A percentile compares a stretch with the other conserved stretches of the same genome.
phyloP scores from a whole-genome alignment of 2,113 vertebrate genomes.

The Fulmarus glacialis region DNA sequence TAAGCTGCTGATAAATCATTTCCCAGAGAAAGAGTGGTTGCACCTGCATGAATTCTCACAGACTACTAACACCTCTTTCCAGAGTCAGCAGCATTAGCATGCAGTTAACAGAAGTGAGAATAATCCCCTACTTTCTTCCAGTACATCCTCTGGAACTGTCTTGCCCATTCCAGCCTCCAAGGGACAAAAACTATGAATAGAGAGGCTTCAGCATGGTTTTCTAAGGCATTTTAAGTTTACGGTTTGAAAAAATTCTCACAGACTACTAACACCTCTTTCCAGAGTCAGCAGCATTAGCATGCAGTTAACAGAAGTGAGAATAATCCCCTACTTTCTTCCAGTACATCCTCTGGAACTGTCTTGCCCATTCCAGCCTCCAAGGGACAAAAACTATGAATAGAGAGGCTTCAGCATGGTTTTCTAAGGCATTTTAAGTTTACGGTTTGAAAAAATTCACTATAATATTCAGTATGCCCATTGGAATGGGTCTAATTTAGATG shows the following conservation, averaged over 20 bases:
- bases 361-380: neutral
- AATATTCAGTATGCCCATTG: neutral
- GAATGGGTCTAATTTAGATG: neutral
- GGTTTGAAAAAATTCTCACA: rapidly evolving
- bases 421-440: neutral
- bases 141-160: neutral
- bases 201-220: neutral
- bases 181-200: neutral
- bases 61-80: neutral
- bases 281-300: neutral
- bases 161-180: neutral
- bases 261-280: neutral
- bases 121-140: neutral
- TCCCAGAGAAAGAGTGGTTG: neutral
- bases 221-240: neutral
- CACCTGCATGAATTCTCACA: neutral
- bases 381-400: neutral
- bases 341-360: neutral
- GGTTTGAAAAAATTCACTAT: rapidly evolving
- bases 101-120: neutral
- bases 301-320: neutral
- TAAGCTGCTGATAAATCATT: slow-evolving; percentile 2
- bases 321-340: neutral
- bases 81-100: neutral
- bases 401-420: neutral